Evolutionary conservation across 2,888 invertebrate genomes (phyloP).

Genomic region (Branchinecta sandiegonensis): DNA sequence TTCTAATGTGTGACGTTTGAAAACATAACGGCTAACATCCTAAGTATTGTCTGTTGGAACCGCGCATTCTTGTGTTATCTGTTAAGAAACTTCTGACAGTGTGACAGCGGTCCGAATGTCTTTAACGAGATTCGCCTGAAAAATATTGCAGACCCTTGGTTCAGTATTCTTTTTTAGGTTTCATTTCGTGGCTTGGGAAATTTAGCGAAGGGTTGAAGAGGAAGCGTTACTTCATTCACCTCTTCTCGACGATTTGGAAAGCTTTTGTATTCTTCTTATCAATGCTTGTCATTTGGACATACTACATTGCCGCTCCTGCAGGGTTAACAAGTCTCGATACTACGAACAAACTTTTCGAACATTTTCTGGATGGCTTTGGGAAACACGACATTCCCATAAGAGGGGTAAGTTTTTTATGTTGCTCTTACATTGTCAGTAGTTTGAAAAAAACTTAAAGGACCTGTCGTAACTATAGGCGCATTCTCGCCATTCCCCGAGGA

Average conservation of each 20-base stretch:
- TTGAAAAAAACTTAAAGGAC: too few species aligned
- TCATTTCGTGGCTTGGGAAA: constrained; percentile 36
- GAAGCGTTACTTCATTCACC: constrained; percentile 55
- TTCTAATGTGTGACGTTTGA: too few species aligned
- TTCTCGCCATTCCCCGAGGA: too few species aligned
- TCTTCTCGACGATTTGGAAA: constrained; percentile 59
- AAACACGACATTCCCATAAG: constrained; percentile 31
- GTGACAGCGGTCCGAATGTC: too few species aligned
- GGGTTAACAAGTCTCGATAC: constrained; percentile 2
- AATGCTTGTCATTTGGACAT: constrained; percentile 42
- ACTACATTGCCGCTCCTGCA: not conserved
- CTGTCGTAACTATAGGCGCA: too few species aligned
- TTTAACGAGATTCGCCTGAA: too few species aligned
- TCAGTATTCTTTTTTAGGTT: constrained; percentile 31
- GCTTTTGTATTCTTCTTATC: constrained; percentile 52
- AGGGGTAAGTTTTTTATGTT: constrained; percentile 29
- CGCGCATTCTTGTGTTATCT: too few species aligned
- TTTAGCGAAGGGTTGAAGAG: constrained; percentile 45
- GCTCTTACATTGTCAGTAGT: not conserved
- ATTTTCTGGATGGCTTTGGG: constrained; percentile 28
- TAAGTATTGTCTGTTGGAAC: too few species aligned
- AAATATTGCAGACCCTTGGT: too few species aligned
- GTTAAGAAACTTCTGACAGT: too few species aligned
- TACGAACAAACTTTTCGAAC: constrained; percentile 30
- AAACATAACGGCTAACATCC: too few species aligned